Conservation (phyloP, 35 echinoderm and acorn worm genomes). For the Amphiura filiformis region DNA sequence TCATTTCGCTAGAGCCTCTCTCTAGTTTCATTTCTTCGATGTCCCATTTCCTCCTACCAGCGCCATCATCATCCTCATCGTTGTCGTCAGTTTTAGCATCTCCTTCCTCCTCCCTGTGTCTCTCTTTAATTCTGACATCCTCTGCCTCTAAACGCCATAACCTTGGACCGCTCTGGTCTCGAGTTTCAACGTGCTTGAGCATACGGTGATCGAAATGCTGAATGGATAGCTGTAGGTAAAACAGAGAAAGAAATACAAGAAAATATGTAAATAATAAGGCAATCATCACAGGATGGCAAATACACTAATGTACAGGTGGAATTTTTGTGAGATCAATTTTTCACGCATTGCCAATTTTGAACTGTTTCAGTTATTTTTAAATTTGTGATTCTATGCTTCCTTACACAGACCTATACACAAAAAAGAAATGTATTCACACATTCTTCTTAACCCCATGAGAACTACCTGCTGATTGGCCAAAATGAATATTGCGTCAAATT, state of each 20-base stretch:
- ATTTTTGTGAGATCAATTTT: no score
- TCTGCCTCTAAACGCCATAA: not conserved
- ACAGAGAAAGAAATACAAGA: not conserved
- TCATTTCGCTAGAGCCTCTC: not conserved
- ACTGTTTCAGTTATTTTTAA: no score
- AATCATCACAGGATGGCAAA: no score
- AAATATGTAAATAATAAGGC: not conserved
- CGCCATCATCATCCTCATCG: not conserved
- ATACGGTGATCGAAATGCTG: slow-evolving; percentile 48
- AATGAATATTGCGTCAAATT: no score
- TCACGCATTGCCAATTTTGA: no score
- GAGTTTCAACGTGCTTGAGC: slow-evolving; percentile 31
- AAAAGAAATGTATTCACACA: no score
- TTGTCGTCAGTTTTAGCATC: not conserved
- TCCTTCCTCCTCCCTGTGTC: not conserved
- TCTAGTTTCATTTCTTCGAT: slow-evolving; percentile 4
- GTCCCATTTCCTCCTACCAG: not conserved
- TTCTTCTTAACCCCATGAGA: no score
- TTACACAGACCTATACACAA: no score
- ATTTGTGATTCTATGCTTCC: no score
- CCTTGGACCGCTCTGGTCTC: slow-evolving; percentile 35
- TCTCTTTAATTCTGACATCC: not conserved
- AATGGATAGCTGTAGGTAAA: slow-evolving; percentile 32
- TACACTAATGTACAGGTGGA: no score
- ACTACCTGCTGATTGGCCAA: no score